Evolutionary conservation across 2,113 vertebrate species (phyloP).

Genomic region (Terrapene triunguis): DNA sequence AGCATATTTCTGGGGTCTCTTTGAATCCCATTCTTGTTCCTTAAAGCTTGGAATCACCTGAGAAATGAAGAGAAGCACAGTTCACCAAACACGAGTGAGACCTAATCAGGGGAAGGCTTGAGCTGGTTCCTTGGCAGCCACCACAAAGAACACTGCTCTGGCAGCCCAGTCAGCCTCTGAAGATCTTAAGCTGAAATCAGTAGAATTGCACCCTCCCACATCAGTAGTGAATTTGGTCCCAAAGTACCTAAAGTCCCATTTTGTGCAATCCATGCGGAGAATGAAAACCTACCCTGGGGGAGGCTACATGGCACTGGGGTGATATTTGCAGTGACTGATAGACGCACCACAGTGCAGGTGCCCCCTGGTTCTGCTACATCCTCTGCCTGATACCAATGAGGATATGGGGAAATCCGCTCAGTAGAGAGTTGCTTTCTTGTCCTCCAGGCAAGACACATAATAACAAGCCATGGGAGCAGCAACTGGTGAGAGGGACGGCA

Average conservation of each 20-base stretch:
- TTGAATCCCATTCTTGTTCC: slow-evolving; percentile 92
- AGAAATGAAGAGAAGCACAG: background rate
- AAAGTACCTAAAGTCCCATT: background rate
- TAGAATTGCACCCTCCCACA: background rate
- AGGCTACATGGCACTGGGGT: background rate
- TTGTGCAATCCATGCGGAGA: background rate
- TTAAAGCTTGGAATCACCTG: slow-evolving; percentile 90
- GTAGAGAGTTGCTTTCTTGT: background rate
- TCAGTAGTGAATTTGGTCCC: background rate
- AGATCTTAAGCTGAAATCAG: background rate
- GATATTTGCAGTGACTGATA: background rate
- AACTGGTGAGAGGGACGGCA: background rate
- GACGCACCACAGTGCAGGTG: background rate
- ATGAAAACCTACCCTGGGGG: background rate
- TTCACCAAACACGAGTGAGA: background rate
- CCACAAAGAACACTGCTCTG: background rate
- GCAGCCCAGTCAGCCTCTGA: background rate
- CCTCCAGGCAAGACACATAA: background rate
- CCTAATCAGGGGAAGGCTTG: background rate
- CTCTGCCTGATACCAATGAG: background rate
- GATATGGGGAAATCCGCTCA: background rate
- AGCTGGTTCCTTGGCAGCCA: background rate
- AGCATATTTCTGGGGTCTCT: slow-evolving; percentile 83
- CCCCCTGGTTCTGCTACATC: background rate
- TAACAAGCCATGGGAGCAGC: background rate